These are phyloP conservation scores for Panonychus citri DNA, from an alignment of 1,140 invertebrate genomes.

Conservation along the genomic window DNA sequence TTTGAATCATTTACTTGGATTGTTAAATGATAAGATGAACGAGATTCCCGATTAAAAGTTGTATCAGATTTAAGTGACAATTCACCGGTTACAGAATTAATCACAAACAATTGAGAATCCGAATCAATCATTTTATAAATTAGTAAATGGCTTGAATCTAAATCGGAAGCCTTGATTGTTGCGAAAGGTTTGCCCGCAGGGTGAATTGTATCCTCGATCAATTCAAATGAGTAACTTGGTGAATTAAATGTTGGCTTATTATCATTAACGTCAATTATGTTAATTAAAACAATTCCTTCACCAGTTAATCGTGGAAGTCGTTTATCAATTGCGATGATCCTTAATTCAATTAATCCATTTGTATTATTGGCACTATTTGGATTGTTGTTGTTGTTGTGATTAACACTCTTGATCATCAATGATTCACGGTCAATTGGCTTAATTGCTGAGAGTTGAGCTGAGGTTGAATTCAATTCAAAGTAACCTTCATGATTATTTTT, in stretches of 20 bases:
- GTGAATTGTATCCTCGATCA: slow-evolving; percentile 40
- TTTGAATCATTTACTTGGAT: slow-evolving; percentile 67
- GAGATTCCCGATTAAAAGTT: slow-evolving; percentile 29
- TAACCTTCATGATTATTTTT: slow-evolving; percentile 70
- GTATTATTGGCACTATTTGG: not conserved
- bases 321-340: slow-evolving; percentile 2
- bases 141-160: slow-evolving; percentile 4
- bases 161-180: slow-evolving; percentile 10
- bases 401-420: too few species aligned
- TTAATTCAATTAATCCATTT: not conserved
- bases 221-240: slow-evolving; percentile 35
- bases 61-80: slow-evolving; percentile 39
- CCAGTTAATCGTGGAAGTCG: slow-evolving; percentile 67
- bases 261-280: slow-evolving; percentile 76
- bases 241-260: slow-evolving; percentile 44
- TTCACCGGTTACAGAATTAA: slow-evolving; percentile 66
- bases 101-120: slow-evolving; percentile 30
- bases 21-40: slow-evolving; percentile 48
- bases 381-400: too few species aligned
- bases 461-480: slow-evolving; percentile 55
- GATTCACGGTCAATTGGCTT: slow-evolving; percentile 54
- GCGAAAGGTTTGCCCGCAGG: not conserved
- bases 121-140: not conserved
- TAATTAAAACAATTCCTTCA: slow-evolving; percentile 55
- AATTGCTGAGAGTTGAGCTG: slow-evolving; percentile 57